Evolutionary conservation across 2,888 invertebrate genomes (phyloP).

Genomic region (Embidobia sp.): DNA sequence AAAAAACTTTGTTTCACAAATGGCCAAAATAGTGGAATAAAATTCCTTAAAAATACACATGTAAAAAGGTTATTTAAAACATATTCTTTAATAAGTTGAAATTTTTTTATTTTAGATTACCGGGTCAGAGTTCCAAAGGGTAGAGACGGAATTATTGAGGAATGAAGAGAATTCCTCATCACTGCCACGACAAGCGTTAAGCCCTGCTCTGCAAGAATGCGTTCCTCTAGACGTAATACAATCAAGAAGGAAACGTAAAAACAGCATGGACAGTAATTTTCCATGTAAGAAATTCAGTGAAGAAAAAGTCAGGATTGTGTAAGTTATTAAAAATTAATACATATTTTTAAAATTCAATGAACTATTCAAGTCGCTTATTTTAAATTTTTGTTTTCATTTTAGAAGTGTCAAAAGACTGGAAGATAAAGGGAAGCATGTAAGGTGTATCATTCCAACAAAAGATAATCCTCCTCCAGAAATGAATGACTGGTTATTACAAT

Average conservation of each 20-base stretch:
- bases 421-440: slow-evolving; percentile 78
- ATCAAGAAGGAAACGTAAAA: slow-evolving; percentile 78
- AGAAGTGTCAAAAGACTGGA: slow-evolving; percentile 76
- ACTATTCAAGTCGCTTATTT: no score
- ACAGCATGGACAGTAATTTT: slow-evolving; percentile 76
- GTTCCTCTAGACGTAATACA: slow-evolving; percentile 76
- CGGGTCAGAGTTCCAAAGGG: slow-evolving; percentile 71
- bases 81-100: not conserved
- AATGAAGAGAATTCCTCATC: slow-evolving; percentile 70
- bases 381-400: no score
- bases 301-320: slow-evolving; percentile 75
- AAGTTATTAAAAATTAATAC: slow-evolving; percentile 32
- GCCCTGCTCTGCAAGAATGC: slow-evolving; percentile 75
- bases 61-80: no score
- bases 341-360: no score
- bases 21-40: no score
- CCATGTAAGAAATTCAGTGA: slow-evolving; percentile 84
- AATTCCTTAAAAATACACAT: no score
- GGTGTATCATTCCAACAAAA: slow-evolving; percentile 87
- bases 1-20: no score
- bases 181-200: slow-evolving; percentile 72
- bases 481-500: slow-evolving; percentile 88
- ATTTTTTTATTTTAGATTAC: slow-evolving; percentile 70
- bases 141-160: slow-evolving; percentile 49
- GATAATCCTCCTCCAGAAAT: slow-evolving; percentile 91